Percentiles rank a stretch among this genome's conserved stretches.
Conservation (phyloP, 2,888 invertebrate species). For the Pachliopta kotzebuea region DNA sequence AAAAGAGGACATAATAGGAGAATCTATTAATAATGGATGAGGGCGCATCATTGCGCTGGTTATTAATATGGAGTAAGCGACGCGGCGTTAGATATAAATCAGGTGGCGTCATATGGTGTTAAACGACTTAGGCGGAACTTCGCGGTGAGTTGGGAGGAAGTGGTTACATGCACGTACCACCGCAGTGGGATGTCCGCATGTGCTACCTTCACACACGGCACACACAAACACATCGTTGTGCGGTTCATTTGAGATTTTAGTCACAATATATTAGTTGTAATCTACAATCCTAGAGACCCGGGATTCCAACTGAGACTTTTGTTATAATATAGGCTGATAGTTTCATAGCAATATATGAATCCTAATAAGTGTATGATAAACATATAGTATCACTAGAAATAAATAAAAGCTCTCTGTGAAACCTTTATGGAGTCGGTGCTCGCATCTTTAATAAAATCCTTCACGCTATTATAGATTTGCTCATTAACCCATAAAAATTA, state of each 20-base stretch:
- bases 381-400: too few relatives aligned
- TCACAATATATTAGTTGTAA: not conserved
- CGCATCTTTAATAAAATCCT: too few relatives aligned
- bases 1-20: constrained; percentile 15
- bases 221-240: not conserved
- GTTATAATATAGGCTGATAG: too few relatives aligned
- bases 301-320: too few relatives aligned
- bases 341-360: too few relatives aligned
- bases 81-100: constrained; percentile 25
- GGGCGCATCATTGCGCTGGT: constrained; percentile 18
- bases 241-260: not conserved
- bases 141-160: constrained; percentile 42
- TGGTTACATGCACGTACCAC: constrained; percentile 38
- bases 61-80: constrained; percentile 27
- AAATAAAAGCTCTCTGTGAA: too few relatives aligned
- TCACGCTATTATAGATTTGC: too few relatives aligned
- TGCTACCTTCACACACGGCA: constrained; percentile 12
- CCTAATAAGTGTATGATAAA: too few relatives aligned
- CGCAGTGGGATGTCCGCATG: constrained; percentile 31
- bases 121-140: constrained; percentile 38
- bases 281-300: too few relatives aligned
- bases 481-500: too few relatives aligned
- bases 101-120: constrained; percentile 33
- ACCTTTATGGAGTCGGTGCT: too few relatives aligned
- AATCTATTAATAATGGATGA: constrained; percentile 24